Percentiles rank a stretch among this genome's conserved stretches.
Conservation (phyloP, 1,140 invertebrate genomes). For the Uloborus diversus region DNA sequence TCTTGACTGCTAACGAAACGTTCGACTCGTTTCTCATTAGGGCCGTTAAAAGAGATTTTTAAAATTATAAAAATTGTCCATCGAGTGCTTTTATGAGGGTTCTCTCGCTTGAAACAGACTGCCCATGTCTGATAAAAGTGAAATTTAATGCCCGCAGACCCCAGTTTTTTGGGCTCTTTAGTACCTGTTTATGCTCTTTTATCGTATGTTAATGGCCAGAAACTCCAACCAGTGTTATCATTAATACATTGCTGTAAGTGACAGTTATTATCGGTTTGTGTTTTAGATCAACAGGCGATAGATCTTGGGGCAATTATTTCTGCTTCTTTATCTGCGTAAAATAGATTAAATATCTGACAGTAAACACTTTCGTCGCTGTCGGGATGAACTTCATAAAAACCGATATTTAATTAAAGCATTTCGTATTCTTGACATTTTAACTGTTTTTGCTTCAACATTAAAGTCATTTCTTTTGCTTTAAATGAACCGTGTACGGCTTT, state of each 20-base stretch:
- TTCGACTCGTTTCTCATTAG: background rate
- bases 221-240: background rate
- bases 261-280: constrained; percentile 16
- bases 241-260: constrained; percentile 18
- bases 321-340: too few relatives aligned
- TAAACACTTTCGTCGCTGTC: too few relatives aligned
- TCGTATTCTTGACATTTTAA: too few relatives aligned
- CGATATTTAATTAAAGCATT: too few relatives aligned
- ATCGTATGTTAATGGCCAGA: background rate
- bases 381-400: too few relatives aligned
- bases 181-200: background rate
- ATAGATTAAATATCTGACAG: too few relatives aligned
- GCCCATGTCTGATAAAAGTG: constrained; percentile 3
- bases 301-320: too few relatives aligned
- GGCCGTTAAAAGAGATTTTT: constrained; percentile 24
- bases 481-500: too few relatives aligned
- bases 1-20: background rate
- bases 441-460: too few relatives aligned
- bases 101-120: constrained; percentile 4
- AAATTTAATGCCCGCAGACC: constrained; percentile 25
- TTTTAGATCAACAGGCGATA: constrained; percentile 44
- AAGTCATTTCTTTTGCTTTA: too few relatives aligned
- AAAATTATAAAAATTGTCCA: constrained; percentile 41
- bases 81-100: constrained; percentile 33
- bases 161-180: background rate